Conservation (phyloP, 2,888 invertebrate species). For the Busseola fusca region DNA sequence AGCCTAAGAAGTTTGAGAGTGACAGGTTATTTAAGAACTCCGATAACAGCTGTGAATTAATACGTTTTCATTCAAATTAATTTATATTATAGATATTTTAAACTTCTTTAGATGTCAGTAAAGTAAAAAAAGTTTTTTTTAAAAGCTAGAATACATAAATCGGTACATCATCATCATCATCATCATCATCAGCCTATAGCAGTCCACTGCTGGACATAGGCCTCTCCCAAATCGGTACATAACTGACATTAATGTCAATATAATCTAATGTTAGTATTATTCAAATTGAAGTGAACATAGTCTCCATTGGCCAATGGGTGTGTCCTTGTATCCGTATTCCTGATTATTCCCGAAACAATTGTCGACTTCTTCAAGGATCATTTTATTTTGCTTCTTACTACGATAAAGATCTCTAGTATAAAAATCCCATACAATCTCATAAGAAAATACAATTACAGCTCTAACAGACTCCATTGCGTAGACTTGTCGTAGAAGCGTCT, state of each 20-base stretch:
- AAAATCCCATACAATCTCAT: conserved; percentile 30
- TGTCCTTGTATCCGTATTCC: neutral
- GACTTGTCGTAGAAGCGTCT: conserved; percentile 52
- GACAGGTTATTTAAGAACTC: conserved; percentile 26
- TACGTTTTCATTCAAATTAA: neutral
- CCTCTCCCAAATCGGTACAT: too few species aligned
- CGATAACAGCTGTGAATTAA: conserved; percentile 23
- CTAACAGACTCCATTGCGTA: conserved; percentile 53
- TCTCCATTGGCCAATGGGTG: neutral
- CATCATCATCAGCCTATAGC: too few species aligned
- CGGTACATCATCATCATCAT: too few species aligned
- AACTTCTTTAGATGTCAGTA: neutral
- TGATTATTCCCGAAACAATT: neutral
- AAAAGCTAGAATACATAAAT: neutral
- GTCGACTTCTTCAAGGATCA: neutral
- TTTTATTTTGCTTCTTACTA: conserved; percentile 19
- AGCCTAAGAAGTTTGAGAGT: conserved; percentile 25
- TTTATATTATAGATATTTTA: too few species aligned
- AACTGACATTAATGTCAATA: too few species aligned
- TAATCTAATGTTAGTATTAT: too few species aligned
- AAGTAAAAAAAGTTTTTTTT: neutral
- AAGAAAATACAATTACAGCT: conserved; percentile 51
- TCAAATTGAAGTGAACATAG: neutral
- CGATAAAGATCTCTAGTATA: conserved; percentile 28
- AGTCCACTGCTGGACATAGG: too few species aligned